phyloP scores from a whole-genome alignment of 2,113 vertebrate genomes.

The Myocastor coypus region DNA sequence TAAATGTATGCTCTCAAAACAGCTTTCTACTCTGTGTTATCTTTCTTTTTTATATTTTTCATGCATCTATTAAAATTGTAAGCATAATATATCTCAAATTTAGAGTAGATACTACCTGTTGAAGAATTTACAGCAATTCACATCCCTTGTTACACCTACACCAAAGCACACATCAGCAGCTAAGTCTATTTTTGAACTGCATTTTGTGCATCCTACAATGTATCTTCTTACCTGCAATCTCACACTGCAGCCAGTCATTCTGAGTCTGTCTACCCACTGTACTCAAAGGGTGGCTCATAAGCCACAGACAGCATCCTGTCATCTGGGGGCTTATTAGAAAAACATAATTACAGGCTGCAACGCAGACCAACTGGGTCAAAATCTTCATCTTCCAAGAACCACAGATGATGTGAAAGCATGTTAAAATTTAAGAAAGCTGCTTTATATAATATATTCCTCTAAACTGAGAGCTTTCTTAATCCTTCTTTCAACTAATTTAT shows the following conservation, averaged over 20 bases:
- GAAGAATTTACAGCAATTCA: slow-evolving; percentile 39
- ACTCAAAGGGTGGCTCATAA: background rate
- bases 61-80: background rate
- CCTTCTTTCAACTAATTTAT: slow-evolving; percentile 47
- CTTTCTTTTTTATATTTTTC: slow-evolving; percentile 53
- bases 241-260: background rate
- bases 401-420: background rate
- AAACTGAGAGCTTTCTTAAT: slow-evolving; percentile 44
- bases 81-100: background rate
- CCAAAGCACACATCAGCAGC: background rate
- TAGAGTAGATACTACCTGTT: background rate
- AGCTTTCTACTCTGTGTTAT: background rate
- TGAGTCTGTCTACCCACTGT: background rate
- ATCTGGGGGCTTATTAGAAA: background rate
- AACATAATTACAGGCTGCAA: background rate
- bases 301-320: background rate
- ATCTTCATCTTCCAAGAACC: background rate
- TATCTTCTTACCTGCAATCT: background rate
- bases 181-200: background rate
- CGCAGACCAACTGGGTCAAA: background rate
- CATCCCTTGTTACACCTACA: background rate
- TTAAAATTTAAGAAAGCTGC: slow-evolving; percentile 38
- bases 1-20: background rate
- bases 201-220: background rate
- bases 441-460: slow-evolving; percentile 1